phyloP scores from a whole-genome alignment of 2,113 vertebrate species.

The Trematocara nigrifrons region DNA sequence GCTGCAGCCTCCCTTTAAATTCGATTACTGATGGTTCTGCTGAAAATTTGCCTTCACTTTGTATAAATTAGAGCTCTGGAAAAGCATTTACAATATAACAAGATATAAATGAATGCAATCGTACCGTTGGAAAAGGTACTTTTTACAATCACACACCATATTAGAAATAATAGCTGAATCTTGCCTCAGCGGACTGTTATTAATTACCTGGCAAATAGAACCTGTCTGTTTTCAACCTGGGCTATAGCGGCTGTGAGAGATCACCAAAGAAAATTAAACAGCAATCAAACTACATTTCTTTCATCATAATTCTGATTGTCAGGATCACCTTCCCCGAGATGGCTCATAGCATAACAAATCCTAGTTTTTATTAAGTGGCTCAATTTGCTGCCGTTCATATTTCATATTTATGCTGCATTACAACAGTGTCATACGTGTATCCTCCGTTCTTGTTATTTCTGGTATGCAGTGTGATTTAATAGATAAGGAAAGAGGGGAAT shows the following conservation, averaged over 20 bases:
- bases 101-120: constrained; percentile 77
- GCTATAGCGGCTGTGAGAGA: constrained; percentile 60
- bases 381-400: constrained; percentile 88
- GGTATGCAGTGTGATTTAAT: constrained; percentile 87
- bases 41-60: constrained; percentile 59
- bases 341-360: constrained; percentile 83
- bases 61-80: constrained; percentile 70
- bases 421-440: constrained; percentile 80
- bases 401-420: constrained; percentile 87
- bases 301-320: constrained; percentile 86
- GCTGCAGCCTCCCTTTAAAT: constrained; percentile 57
- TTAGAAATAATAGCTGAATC: constrained; percentile 75
- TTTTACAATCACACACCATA: constrained; percentile 71
- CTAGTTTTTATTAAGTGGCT: constrained; percentile 88
- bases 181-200: constrained; percentile 60
- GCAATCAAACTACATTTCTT: constrained; percentile 86
- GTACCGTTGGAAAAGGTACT: constrained; percentile 69
- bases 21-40: constrained; percentile 61
- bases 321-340: constrained; percentile 75
- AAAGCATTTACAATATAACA: constrained; percentile 75
- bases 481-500: constrained; percentile 81
- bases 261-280: constrained; percentile 78
- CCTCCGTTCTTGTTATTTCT: constrained; percentile 83
- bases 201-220: constrained; percentile 75
- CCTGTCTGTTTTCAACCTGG: constrained; percentile 64